Base-by-base conservation (phyloP, 2,113 vertebrate genomes). In the Actenoides hombroni region DNA sequence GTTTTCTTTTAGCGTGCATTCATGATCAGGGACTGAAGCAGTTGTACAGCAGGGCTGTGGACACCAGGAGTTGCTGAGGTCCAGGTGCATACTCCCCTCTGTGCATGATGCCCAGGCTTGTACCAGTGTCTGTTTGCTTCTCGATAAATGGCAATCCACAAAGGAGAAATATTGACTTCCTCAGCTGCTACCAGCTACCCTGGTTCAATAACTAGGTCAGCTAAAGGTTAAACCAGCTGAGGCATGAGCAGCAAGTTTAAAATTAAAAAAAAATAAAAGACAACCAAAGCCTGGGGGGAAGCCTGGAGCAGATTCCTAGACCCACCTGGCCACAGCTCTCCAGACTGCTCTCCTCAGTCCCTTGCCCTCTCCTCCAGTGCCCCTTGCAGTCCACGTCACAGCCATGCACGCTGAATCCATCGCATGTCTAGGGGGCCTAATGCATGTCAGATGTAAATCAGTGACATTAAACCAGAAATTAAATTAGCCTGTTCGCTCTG, bases 171-270 rank as follows among this genome's bases (percentile, higher is more conserved):
- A 88, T 0, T 8, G 14, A 85, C 44, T 68, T 70, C 35, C 46
- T 85, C 75, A 54, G 51, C 31, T n/a, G 75, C 81, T n/a, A 23
- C 60, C 76, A 79, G 14, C 61, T 82, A 44, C 17, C 59, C 51
- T 40, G 63, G 23, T 75, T 95, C 86, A 84, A 11, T 90, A 95
- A 74, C 51, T 63, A 40, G 69, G 83, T 31, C 64, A 95, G 71
- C n/a, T 88, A 75, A 91, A 95, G 74, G 69, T 94, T 96, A 96
- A 95, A 88, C 46, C 40, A 48, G 61, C n/a, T 3, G 5, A 85
- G 28, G 61, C 44, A 71, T 9, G 37, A 87, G 33, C 44, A 92
- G 42, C 35, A 75, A 86, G 39, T 68, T 85, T 48, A 87, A 87
- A 75, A 28, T 35, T 2, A 63, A 49, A 54, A 44, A 5, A 15